Base-by-base conservation (phyloP, 1,140 invertebrate genomes). In the Brachionus rubens region DNA sequence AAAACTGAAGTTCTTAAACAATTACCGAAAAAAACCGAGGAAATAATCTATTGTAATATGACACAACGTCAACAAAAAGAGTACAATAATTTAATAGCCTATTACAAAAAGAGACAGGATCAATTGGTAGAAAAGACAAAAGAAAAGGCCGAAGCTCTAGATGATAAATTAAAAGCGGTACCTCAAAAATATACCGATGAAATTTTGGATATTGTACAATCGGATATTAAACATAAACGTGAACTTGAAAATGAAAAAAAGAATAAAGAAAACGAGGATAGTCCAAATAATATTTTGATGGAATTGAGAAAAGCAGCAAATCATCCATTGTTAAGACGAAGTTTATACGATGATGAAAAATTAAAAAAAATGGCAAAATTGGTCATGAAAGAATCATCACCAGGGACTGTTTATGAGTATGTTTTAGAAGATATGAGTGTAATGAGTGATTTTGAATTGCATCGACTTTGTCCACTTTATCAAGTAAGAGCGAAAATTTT, bases 391-490 rank as follows among this genome's bases (percentile, higher is more conserved):
- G 85, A 85, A 81, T 76, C 72, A 43, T 56, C 72, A 14, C 79
- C 77, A 76, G 14, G 54, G 24, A 48, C 76, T 43, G 33, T 77
- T 2, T 56, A 30, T 19, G 30, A 47, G 26, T 90, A 93, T 77
- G 89, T 94, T 67, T 89, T 90, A 50, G 92, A 97, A 80, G 94
- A 97, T 82, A 87, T 98, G 80, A 83, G 88, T 19, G 90, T 90
- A 79, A 89, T 92, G 87, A 93, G 91, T 0, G 95, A 98, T 86
- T 96, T 93, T 85, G 91, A 95, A 81, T 89, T 97, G 70, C 90
- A 92, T 83, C 88, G 50, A 50, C 30, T 72, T 5, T 72, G 68
- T 54, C 50, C 68, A 21, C 46, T 50, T 12, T 72, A 72, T 21
- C 21, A 28, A 16, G 65, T 70, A 47, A 28, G 19, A 46, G 0